Evolutionary conservation across 2,797 vertebrate species (phyloP).

Genomic region (Haliaeetus albicilla): DNA sequence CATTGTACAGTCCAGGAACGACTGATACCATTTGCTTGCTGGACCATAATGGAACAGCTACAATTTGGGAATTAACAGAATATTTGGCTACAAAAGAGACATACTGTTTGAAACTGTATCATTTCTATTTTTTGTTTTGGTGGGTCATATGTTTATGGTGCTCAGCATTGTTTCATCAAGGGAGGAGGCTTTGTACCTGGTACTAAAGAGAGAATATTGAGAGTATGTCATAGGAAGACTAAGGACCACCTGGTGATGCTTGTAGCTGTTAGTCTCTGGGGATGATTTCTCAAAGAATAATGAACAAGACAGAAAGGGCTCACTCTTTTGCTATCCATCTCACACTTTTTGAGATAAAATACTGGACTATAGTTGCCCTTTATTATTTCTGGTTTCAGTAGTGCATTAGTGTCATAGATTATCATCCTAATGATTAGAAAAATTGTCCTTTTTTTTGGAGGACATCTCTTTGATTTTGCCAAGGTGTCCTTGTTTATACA

Average conservation of each 20-base stretch:
- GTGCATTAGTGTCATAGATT: neutral
- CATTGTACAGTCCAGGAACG: neutral
- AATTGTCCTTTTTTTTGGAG: neutral
- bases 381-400: neutral
- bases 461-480: neutral
- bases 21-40: neutral
- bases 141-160: neutral
- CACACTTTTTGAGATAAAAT: neutral
- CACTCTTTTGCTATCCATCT: neutral
- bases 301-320: neutral
- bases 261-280: neutral
- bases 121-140: neutral
- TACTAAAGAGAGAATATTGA: neutral
- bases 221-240: neutral
- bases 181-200: neutral
- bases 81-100: neutral
- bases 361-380: neutral
- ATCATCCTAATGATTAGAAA: neutral
- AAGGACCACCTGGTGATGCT: neutral
- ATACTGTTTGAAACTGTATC: neutral
- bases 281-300: neutral
- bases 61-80: neutral
- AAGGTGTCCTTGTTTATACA: neutral
- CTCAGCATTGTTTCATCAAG: neutral
- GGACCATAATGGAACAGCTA: neutral